Evolutionary conservation across 37 sponge, comb jelly and placozoan species (phyloP).

Genomic region (Aphrocallistes beatrix): DNA sequence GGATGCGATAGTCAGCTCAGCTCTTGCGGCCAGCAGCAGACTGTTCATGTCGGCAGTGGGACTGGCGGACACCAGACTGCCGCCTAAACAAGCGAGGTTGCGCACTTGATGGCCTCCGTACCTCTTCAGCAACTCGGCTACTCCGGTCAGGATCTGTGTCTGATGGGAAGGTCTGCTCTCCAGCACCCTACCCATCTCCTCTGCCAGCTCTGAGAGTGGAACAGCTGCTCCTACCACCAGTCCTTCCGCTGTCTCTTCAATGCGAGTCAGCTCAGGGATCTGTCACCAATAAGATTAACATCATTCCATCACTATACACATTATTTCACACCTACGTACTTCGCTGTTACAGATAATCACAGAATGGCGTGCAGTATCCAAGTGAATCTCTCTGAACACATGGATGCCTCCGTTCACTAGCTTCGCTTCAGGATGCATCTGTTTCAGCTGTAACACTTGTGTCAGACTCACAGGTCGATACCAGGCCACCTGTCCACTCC

Average conservation of each 20-base stretch:
- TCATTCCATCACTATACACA: too few species aligned
- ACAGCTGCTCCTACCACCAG: slow-evolving; percentile 64
- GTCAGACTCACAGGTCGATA: slow-evolving; percentile 42
- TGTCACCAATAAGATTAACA: too few species aligned
- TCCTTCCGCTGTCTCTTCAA: slow-evolving; percentile 41
- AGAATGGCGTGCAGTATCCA: slow-evolving; percentile 38
- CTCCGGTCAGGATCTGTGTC: slow-evolving; percentile 47
- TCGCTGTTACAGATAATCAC: slow-evolving; percentile 39
- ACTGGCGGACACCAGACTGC: slow-evolving; percentile 66
- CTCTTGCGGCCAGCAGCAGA: slow-evolving; percentile 41
- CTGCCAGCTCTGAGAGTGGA: slow-evolving; percentile 31
- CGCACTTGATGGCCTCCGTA: slow-evolving; percentile 79
- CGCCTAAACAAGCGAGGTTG: slow-evolving; percentile 60
- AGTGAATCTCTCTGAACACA: slow-evolving; percentile 52
- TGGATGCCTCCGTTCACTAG: slow-evolving; percentile 62
- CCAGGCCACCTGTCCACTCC: slow-evolving; percentile 45
- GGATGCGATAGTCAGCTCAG: slow-evolving; percentile 39
- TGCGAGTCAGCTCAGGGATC: slow-evolving; percentile 49
- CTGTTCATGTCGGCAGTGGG: slow-evolving; percentile 78
- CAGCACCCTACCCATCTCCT: slow-evolving; percentile 28
- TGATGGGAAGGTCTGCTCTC: slow-evolving; percentile 40
- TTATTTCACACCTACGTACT: too few species aligned
- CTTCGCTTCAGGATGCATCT: slow-evolving; percentile 35
- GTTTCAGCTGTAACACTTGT: slow-evolving; percentile 50
- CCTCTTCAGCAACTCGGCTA: slow-evolving; percentile 75